Evolutionary conservation across 2,113 vertebrate species (phyloP), one percentile per base, ranked within the genome.

Genomic region (Poicephalus meyeri): DNA sequence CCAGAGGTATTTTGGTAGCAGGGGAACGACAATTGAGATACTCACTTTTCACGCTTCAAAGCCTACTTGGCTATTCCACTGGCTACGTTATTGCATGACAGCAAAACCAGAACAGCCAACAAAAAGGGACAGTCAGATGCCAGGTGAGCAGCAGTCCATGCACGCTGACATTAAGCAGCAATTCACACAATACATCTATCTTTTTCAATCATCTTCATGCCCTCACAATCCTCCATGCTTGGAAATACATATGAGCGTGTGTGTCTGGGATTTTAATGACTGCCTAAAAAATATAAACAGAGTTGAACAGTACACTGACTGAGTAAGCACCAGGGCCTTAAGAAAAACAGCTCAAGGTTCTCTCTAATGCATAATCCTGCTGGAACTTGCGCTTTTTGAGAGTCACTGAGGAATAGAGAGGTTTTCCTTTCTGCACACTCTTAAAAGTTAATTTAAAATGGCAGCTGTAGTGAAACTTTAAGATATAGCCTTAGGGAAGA

Each of bases 401-500:
- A 89, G 92, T 60, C 96, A 97, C 92, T 31, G 44, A 93, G 95
- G 89, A 97, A 95, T 52, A 95, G 68, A 80, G 58, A 96, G 80
- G 69, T 78, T 96, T 96, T 93, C 91, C 89, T 96, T 93, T 93
- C 91, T 76, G 94, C 93, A 95, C 58, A 52, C 87, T 94, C 89
- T 95, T 95, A 93, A 95, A 93, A 96, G 86, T 93, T 94, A 96
- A 97, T 97, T 97, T 97, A 94, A 96, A 94, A 91, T 91, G 88
- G 87, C 96, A 97, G 91, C 88, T 94, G 79, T 90, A 95, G 82
- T 78, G 91, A 92, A 96, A 95, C 44, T 73, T 91, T 74, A 93
- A 93, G 95, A 95, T 87, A 86, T 1, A 95, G 77, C 88, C 88
- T 88, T 81, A 63, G 90, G 86, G 89, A 94, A 91, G 82, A 95